Evolutionary conservation across 2,797 vertebrate genomes (phyloP), one percentile per base, ranked within the genome.

Genomic region (Buphagus erythrorhynchus): DNA sequence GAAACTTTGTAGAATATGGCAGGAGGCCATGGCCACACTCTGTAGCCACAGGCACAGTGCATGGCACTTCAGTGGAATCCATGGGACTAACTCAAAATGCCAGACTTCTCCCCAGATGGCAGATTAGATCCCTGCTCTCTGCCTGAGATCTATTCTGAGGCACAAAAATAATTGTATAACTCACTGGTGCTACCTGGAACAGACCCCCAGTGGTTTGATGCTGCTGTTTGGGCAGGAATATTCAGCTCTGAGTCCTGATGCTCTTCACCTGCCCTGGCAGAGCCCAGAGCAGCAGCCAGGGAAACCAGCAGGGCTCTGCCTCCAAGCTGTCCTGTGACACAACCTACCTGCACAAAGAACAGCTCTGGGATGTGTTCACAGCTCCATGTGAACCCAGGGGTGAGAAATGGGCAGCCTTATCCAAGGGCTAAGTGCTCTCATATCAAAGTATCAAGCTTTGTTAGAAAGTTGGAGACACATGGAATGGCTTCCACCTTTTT

Each of bases 281-380:
- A 87, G 33, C 33, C 71, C 48, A 48, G 24, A 58, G 22, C 6
- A 10, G 67, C n/a, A 78, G 55, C 22, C 55, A 69, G 55, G 21
- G 25, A 66, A 61, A n/a, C 3, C 52, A 49, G 2, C 1, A 11
- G 11, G 19, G 15, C 36, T 86, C 40, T 82, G 25, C 16, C 78
- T 57, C 55, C 45, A 16, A 49, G 46, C 13, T 49, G n/a, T 40
- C n/a, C 26, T 10, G 0, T 7, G 42, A 11, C 0, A 38, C 38
- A 38, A 6, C 36, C n/a, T 10, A 26, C 31, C 46, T 26, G 36
- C 36, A 7, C 2, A 8, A 20, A 28, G 58, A 3, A 8, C 31
- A 42, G 22, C 31, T 5, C 59, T 42, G 58, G 21, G 57, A 1
- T 19, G 33, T 31, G n/a, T n/a, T n/a, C n/a, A n/a, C n/a, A n/a